phyloP scores from a whole-genome alignment of 2,113 vertebrate species.

The Seriola dumerili region DNA sequence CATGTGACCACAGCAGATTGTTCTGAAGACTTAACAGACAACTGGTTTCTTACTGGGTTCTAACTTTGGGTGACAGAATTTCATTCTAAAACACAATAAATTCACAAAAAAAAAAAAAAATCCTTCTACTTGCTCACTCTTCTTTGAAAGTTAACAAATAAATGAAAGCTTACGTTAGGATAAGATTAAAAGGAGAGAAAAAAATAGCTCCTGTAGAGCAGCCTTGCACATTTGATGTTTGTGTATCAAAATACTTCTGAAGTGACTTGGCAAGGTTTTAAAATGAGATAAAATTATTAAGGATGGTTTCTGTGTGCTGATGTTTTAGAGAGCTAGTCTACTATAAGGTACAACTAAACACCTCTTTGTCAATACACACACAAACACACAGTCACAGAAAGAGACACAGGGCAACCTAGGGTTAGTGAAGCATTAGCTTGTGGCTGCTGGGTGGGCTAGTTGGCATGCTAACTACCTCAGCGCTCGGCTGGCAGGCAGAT shows the following conservation, averaged over 20 bases:
- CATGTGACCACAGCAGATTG: not conserved
- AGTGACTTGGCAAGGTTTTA: not conserved
- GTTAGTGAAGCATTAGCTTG: slow-evolving; percentile 73
- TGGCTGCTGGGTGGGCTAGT: slow-evolving; percentile 68
- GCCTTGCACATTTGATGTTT: not conserved
- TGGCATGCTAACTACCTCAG: slow-evolving; percentile 75
- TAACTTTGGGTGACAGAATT: slow-evolving; percentile 14
- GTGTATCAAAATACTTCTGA: slow-evolving; percentile 14
- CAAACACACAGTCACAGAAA: slow-evolving; percentile 36
- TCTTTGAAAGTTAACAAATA: slow-evolving; percentile 6
- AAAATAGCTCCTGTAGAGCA: not conserved
- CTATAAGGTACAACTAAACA: slow-evolving; percentile 17
- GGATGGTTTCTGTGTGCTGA: not conserved
- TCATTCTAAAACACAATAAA: not conserved
- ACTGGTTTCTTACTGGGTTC: slow-evolving; percentile 17
- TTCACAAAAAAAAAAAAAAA: slow-evolving; percentile 10
- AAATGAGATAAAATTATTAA: slow-evolving; percentile 8
- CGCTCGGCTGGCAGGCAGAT: slow-evolving; percentile 68
- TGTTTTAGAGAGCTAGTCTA: slow-evolving; percentile 27
- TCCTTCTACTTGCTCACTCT: not conserved
- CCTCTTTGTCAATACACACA: slow-evolving; percentile 32
- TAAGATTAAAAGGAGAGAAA: too few relatives aligned
- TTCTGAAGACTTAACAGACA: not conserved
- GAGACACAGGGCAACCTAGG: slow-evolving; percentile 54
- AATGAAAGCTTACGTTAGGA: not conserved